Base-by-base conservation (phyloP, 2,797 vertebrate genomes). In the Peromyscus melanophrys region DNA sequence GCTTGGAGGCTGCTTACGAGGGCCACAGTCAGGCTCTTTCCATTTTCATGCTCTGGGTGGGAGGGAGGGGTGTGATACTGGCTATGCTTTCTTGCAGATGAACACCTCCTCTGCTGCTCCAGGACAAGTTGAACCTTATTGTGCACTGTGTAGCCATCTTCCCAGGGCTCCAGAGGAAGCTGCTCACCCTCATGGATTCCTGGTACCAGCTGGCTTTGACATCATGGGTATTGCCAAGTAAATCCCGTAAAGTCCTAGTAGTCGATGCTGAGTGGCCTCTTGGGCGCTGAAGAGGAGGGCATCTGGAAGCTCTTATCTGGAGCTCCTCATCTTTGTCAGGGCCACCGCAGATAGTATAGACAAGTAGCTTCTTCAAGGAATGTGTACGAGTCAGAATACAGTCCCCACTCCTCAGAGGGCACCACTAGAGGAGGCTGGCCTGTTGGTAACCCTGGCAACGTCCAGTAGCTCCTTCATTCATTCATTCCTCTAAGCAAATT, bases 151-250 rank as follows among this genome's bases (percentile, higher is more conserved):
- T 98, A 95, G 92, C 73, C 1, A 92, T 96, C 49, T 71, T 98
- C 75, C 98, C 98, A 0, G 97, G 97, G 89, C 97, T 99, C 61
- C 98, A 98, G 97, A 78, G 80, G 61, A 94, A 92, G 67, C 98
- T 99, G 37, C 69, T 98, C 89, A 96, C 95, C 89, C 96, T 98
- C 88, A 75, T 98, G 94, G 99, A 99, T 92, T 75, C 81, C 0
- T 99, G 98, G 99, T 98, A 98, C 95, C 96, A 93, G 27, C 97
- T 0, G 52, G 65, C 90, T 98, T 98, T 92, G 98, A 98, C 65
- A 85, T 96, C 93, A 95, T 90, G 46, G 95, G 88, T 0, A 17
- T 98, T 0, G 46, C 95, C 97, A 98, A 98, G 99, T 98, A 96
- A 95, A 94, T 40, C 43, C 71, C 25, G 0, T 0, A 6, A 40